Evolutionary conservation across 2,113 vertebrate genomes (phyloP), one percentile per base, ranked within the genome.

Genomic region (Sterrhoptilus dennistouni): DNA sequence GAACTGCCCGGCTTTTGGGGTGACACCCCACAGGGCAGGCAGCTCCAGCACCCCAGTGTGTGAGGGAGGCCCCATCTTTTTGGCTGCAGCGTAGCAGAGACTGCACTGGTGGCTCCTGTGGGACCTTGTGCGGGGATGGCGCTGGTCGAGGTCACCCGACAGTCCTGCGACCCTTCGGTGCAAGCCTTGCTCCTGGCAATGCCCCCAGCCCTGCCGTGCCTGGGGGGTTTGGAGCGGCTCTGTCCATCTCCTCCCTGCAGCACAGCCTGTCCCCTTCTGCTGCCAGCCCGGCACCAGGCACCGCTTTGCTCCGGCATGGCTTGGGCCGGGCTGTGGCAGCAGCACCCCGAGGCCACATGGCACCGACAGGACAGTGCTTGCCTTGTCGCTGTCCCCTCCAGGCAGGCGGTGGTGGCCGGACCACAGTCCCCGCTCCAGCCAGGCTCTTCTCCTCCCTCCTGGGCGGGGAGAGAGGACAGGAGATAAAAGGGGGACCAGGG

Each of bases 391-490:
- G 3, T 84, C 57, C 52, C 35, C 56, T 36, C 1, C 5, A 75
- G 71, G 33, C 81, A 36, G 75, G 72, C 17, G 1, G 70, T 23
- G 33, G 74, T 40, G 72, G 45, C 63, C 1, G 0, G 47, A 28
- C 45, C 3, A 0, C 82, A 50, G 36, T 81, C 57, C 59, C 16
- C 0, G n/a, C 85, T 87, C 61, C 14, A 35, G 50, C 72, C 22
- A 3, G 44, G 52, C 84, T 93, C 87, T 87, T 85, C 95, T 87
- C 96, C 96, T 96, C 95, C 94, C 64, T 93, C 28, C 69, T 82
- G 97, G 97, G 95, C 60, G 97, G 96, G 77, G 93, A 91, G 75
- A 95, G 44, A 77, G 90, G 70, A 28, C 86, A 65, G 72, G 25
- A 93, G 47, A 95, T 97, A 96, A 96, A 95, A 89, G 76, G 69